These are phyloP conservation scores for Chloebia gouldiae DNA, from an alignment of 2,113 vertebrate species.

Conservation along the genomic window DNA sequence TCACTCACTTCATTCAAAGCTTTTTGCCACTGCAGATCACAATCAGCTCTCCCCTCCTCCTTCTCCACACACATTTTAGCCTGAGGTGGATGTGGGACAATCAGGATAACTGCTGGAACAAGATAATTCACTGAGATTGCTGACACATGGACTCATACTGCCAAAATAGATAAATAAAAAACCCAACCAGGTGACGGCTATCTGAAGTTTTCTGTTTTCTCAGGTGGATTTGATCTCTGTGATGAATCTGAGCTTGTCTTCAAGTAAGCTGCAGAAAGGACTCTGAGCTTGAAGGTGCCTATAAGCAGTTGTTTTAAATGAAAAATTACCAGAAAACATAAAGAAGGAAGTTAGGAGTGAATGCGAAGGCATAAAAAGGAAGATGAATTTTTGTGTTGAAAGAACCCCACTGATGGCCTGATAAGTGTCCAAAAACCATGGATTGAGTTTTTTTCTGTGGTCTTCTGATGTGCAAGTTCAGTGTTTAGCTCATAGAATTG, in stretches of 20 bases:
- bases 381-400: background rate
- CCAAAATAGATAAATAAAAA: background rate
- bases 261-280: background rate
- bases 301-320: background rate
- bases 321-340: background rate
- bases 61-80: background rate
- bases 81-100: background rate
- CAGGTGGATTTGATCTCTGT: background rate
- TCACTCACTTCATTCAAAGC: background rate
- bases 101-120: background rate
- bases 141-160: background rate
- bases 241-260: background rate
- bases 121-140: background rate
- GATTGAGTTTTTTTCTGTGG: rapidly evolving
- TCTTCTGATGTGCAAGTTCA: background rate
- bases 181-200: background rate
- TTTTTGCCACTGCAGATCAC: background rate
- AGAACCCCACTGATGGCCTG: no score
- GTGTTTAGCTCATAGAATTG: background rate
- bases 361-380: rapidly evolving
- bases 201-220: background rate
- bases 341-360: no score
- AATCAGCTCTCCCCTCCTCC: background rate
- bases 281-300: background rate
- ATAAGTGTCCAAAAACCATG: background rate